Conservation (phyloP, 2,888 invertebrate species). For the Pteria penguin region DNA sequence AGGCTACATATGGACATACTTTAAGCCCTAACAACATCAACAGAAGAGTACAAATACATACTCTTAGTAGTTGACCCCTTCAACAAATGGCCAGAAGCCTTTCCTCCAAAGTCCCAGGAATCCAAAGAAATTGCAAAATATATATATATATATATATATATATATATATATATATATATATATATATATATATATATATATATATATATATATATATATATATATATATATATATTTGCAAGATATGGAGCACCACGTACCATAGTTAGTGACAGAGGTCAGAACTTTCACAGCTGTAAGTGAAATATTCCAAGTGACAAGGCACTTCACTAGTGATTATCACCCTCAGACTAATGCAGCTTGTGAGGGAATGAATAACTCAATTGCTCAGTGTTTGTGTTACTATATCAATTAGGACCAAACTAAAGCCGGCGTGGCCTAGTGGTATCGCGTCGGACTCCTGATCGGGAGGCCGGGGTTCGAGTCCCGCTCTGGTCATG, state of each 20-base stretch:
- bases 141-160: conserved; percentile 44
- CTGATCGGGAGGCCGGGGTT: too few species aligned
- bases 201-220: too few species aligned
- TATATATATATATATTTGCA: too few species aligned
- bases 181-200: too few species aligned
- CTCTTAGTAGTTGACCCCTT: conserved; percentile 42
- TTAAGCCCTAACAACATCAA: conserved; percentile 32
- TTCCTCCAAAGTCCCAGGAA: conserved; percentile 44
- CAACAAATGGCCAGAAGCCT: conserved; percentile 45
- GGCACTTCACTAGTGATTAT: conserved; percentile 39
- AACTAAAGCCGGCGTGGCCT: too few species aligned
- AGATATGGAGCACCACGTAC: conserved; percentile 46
- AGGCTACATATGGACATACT: conserved; percentile 48
- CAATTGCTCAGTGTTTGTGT: conserved; percentile 42
- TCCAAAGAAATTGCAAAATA: conserved; percentile 41
- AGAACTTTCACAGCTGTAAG: conserved; percentile 46
- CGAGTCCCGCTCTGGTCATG: too few species aligned
- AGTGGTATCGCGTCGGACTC: too few species aligned
- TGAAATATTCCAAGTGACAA: too few species aligned
- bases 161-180: too few species aligned
- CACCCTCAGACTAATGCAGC: too few species aligned
- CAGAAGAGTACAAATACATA: too few species aligned
- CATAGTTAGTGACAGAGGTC: conserved; percentile 46
- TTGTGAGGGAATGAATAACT: too few species aligned
- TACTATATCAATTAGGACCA: conserved; percentile 39